Evolutionary conservation across 2,797 vertebrate species (phyloP).

Genomic region (Bovichtus diacanthus): DNA sequence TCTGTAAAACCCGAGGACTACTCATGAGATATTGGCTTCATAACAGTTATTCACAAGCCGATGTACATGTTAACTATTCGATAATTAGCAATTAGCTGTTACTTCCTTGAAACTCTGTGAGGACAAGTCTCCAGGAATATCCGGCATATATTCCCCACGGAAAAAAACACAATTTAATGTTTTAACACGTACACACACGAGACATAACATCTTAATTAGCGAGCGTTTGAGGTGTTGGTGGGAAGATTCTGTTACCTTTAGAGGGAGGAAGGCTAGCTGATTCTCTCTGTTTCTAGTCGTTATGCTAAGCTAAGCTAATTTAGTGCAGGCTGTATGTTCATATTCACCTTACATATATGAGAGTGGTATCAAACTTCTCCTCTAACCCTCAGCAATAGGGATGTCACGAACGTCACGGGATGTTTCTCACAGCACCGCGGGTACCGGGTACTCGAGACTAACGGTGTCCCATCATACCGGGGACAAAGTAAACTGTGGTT

Average conservation of each 20-base stretch:
- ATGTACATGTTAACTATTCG: too few relatives aligned
- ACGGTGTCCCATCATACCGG: too few relatives aligned
- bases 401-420: too few relatives aligned
- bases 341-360: not conserved
- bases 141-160: fast-evolving
- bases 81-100: not conserved
- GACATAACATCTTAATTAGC: not conserved
- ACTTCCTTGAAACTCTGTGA: not conserved
- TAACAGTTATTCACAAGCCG: too few relatives aligned
- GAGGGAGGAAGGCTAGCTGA: too few relatives aligned
- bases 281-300: not conserved
- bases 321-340: not conserved
- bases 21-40: not conserved
- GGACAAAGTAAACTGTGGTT: too few relatives aligned
- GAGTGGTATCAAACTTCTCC: too few relatives aligned
- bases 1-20: not conserved
- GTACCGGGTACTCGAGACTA: too few relatives aligned
- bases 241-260: not conserved
- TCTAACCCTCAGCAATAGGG: too few relatives aligned
- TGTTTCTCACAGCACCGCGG: too few relatives aligned
- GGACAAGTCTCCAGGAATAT: not conserved
- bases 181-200: too few relatives aligned
- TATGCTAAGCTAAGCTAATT: not conserved
- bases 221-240: not conserved
- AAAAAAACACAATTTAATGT: not conserved